Evolutionary conservation across 2,797 vertebrate genomes (phyloP), one percentile per base, ranked within the genome.

Genomic region (Pyrocephalus nanus): DNA sequence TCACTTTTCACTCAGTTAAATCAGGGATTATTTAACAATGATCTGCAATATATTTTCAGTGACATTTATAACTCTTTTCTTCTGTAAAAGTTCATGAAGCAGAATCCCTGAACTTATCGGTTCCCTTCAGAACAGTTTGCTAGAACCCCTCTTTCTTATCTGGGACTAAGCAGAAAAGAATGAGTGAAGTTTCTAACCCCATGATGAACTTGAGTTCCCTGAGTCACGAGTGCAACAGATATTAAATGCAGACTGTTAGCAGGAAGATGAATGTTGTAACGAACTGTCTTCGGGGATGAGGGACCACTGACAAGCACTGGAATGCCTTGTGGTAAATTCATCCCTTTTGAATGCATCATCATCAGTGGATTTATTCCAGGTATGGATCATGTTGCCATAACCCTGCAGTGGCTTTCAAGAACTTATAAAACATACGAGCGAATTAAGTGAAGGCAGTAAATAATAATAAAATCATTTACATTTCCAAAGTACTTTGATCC

Each of bases 381-480:
- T 79, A 74, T 85, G 32, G 74, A 65, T 88, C 40, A 73, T 19
- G 27, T 78, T 88, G 47, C 32, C 62, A 16, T 73, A 93, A 70
- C 23, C 42, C 67, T 36, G 43, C 26, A 88, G 65, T 47, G 55
- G 9, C 48, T 93, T 90, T 86, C 92, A 90, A 86, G n/a, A 84
- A 71, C 38, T 92, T 82, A 86, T 73, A 92, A 93, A 86, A 88
- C 32, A 53, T 53, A 82, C 15, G 21, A 92, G 40, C 15, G 79
- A 92, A 90, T 69, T 73, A 94, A 93, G 34, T 29, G 17, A 91
- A 74, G 60, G 45, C 40, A 90, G 55, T 78, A 95, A 93, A 87
- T 87, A 93, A 84, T 69, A 81, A 87, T n/a, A 85, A 94, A 82
- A 91, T 79, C 71, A 19, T 87, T 78, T 38, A 69, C 11, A 79